Evolutionary conservation across 2,113 vertebrate species (phyloP).

Genomic region (Saccopteryx bilineata): DNA sequence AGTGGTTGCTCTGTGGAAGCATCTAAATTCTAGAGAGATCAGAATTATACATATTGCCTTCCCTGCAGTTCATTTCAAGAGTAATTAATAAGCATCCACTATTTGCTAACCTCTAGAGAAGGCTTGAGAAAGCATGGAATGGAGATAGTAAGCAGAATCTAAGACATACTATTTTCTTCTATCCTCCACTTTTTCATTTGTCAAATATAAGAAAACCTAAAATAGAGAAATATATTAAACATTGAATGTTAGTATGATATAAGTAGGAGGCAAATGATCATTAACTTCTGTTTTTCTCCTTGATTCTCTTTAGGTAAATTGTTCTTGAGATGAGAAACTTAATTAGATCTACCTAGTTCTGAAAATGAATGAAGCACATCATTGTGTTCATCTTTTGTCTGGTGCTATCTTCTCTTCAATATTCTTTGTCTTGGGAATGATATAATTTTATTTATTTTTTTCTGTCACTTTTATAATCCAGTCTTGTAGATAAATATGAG

Average conservation of each 20-base stretch:
- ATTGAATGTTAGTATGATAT: not conserved
- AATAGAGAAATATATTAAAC: constrained; percentile 11
- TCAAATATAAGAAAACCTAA: not conserved
- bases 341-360: not conserved
- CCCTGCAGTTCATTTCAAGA: not conserved
- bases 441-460: not conserved
- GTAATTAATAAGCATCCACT: not conserved
- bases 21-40: not conserved
- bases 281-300: not conserved
- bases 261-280: not conserved
- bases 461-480: not conserved
- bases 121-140: not conserved
- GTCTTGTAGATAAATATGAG: not conserved
- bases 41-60: not conserved
- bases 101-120: not conserved
- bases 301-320: not conserved
- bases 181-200: not conserved
- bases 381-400: not conserved
- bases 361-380: not conserved
- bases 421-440: not conserved
- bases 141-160: not conserved
- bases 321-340: constrained; percentile 12
- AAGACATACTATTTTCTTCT: not conserved
- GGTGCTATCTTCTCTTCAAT: not conserved
- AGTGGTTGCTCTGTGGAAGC: not conserved